Percentiles rank a stretch among this genome's conserved stretches.
These are phyloP conservation scores for Phoeniculus purpureus DNA, from an alignment of 2,797 vertebrate species.

Conservation along the genomic window DNA sequence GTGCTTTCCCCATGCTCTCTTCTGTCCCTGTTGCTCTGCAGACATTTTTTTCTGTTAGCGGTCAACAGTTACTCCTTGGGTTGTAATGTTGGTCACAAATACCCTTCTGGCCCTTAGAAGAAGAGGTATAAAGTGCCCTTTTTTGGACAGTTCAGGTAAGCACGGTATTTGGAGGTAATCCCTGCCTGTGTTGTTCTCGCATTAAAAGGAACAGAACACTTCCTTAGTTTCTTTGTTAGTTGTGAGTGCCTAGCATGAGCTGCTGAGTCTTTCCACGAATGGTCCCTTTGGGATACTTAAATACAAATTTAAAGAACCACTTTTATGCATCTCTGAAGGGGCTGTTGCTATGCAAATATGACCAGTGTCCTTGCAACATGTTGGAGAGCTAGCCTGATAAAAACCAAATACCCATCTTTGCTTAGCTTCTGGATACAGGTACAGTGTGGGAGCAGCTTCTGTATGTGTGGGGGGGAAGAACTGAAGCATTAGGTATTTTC, in stretches of 20 bases:
- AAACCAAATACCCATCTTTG: neutral
- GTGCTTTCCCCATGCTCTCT: neutral
- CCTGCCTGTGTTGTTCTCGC: neutral
- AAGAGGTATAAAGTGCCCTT: neutral
- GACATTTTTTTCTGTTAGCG: neutral
- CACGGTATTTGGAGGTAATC: neutral
- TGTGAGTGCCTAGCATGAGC: neutral
- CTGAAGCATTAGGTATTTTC: slow-evolving; percentile 54
- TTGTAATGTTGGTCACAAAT: neutral
- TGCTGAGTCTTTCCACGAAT: neutral
- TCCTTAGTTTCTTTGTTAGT: neutral
- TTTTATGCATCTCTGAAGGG: neutral
- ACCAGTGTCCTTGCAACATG: neutral
- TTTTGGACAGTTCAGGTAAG: neutral
- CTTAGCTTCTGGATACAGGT: neutral
- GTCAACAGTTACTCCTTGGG: neutral
- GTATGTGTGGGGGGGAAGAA: neutral
- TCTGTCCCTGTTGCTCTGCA: neutral
- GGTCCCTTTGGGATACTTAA: neutral
- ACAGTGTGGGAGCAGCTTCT: slow-evolving; percentile 34
- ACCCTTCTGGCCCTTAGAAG: neutral
- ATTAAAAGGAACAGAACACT: neutral
- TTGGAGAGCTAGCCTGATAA: neutral
- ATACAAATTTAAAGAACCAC: neutral
- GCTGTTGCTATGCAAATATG: neutral